Percentiles rank a stretch among this genome's conserved stretches.
Conservation (phyloP, 1,140 invertebrate genomes). For the Nasonia giraulti region DNA sequence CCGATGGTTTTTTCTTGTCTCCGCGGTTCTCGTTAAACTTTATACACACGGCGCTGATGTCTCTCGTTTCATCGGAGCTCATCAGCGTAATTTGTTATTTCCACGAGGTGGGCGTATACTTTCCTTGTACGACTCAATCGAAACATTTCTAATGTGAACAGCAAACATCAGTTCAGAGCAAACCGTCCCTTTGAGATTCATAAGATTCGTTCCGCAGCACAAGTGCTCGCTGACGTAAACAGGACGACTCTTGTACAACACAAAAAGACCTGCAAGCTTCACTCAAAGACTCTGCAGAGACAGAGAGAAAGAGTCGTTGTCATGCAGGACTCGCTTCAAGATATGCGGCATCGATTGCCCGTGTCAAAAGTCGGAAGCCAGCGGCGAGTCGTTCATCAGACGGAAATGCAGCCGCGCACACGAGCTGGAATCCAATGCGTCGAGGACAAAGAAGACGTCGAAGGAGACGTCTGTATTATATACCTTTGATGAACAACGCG, state of each 20-base stretch:
- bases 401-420: not conserved
- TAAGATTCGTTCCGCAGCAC: too few species aligned
- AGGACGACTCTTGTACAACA: too few species aligned
- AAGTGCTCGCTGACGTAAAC: not conserved
- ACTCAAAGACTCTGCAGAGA: not conserved
- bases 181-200: too few species aligned
- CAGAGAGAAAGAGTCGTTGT: not conserved
- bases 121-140: too few species aligned
- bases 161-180: too few species aligned
- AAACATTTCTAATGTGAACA: too few species aligned
- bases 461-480: too few species aligned
- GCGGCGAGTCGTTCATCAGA: too few species aligned
- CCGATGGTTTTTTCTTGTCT: too few species aligned
- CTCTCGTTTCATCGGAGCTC: not conserved
- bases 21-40: not conserved
- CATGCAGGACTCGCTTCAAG: not conserved
- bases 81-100: constrained; percentile 1
- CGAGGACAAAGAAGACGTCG: too few species aligned
- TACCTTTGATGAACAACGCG: too few species aligned
- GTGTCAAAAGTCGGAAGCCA: not conserved
- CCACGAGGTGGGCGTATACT: not conserved
- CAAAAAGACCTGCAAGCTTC: too few species aligned
- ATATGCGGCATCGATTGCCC: not conserved
- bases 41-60: not conserved
- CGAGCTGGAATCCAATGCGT: not conserved